Evolutionary conservation across 2,797 vertebrate species (phyloP).

Genomic region (Brachymystax lenok): DNA sequence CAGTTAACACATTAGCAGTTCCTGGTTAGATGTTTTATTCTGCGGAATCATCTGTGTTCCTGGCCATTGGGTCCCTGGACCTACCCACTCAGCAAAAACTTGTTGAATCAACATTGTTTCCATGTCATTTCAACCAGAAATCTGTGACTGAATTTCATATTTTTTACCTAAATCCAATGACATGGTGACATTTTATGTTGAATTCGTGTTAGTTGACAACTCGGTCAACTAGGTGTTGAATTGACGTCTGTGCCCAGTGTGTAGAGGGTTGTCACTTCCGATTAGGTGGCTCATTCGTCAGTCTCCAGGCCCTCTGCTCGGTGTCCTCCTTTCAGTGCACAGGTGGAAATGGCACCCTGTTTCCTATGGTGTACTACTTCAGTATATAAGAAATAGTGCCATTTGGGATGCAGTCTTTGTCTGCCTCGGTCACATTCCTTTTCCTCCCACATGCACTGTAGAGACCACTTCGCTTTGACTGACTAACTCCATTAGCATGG

Average conservation of each 20-base stretch:
- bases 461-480: conserved; percentile 19
- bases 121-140: no score
- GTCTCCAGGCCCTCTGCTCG: conserved; percentile 53
- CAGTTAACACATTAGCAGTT: conserved; percentile 68
- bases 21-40: conserved; percentile 37
- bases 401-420: not conserved
- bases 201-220: no score
- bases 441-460: conserved; percentile 22
- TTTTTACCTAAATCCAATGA: no score
- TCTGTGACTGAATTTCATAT: no score
- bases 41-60: conserved; percentile 38
- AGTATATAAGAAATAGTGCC: not conserved
- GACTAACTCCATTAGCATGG: conserved; percentile 18
- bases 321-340: conserved; percentile 52
- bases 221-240: no score
- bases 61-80: conserved; percentile 30
- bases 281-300: conserved; percentile 71
- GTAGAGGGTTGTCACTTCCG: conserved; percentile 61
- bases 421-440: conserved; percentile 3
- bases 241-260: conserved; percentile 6
- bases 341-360: conserved; percentile 52
- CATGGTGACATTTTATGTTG: no score
- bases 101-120: no score
- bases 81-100: not conserved
- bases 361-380: not conserved